Conservation (phyloP, 2,888 invertebrate genomes). For the Apoda limacodes region DNA sequence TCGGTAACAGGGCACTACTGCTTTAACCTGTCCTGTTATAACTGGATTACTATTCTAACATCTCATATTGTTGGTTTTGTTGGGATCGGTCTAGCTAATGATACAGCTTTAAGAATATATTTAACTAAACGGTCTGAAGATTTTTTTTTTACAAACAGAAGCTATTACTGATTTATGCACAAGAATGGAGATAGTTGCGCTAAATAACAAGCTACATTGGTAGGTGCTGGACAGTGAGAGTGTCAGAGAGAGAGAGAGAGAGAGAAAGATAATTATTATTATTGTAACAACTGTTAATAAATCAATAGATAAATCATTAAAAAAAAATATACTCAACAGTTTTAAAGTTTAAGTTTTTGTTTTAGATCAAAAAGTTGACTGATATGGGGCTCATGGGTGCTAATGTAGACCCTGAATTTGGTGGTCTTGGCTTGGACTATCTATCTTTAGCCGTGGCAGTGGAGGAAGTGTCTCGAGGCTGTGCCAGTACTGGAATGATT, state of each 20-base stretch:
- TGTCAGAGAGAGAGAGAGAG: too few relatives aligned
- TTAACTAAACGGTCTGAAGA: conserved; percentile 11
- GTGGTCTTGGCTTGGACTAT: conserved; percentile 77
- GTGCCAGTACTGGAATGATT: conserved; percentile 82
- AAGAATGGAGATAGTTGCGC: too few relatives aligned
- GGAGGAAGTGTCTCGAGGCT: conserved; percentile 82
- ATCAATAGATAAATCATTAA: not conserved
- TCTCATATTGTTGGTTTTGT: conserved; percentile 15
- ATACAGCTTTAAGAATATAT: conserved; percentile 16
- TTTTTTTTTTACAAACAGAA: conserved; percentile 15
- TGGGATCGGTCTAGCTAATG: conserved; percentile 5
- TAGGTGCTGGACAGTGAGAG: too few relatives aligned
- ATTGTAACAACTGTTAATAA: too few relatives aligned
- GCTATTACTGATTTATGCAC: conserved; percentile 18
- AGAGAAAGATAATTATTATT: too few relatives aligned
- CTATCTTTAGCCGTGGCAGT: conserved; percentile 79
- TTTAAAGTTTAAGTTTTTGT: conserved; percentile 6
- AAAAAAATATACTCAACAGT: conserved; percentile 3
- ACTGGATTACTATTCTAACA: conserved; percentile 9
- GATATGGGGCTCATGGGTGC: conserved; percentile 79
- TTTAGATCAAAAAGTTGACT: conserved; percentile 75
- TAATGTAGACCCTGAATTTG: conserved; percentile 71
- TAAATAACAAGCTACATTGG: too few relatives aligned
- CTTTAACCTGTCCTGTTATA: too few relatives aligned
- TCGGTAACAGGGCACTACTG: too few relatives aligned